Conservation (phyloP, 2,113 vertebrate genomes). For the Perca schrenkii region DNA sequence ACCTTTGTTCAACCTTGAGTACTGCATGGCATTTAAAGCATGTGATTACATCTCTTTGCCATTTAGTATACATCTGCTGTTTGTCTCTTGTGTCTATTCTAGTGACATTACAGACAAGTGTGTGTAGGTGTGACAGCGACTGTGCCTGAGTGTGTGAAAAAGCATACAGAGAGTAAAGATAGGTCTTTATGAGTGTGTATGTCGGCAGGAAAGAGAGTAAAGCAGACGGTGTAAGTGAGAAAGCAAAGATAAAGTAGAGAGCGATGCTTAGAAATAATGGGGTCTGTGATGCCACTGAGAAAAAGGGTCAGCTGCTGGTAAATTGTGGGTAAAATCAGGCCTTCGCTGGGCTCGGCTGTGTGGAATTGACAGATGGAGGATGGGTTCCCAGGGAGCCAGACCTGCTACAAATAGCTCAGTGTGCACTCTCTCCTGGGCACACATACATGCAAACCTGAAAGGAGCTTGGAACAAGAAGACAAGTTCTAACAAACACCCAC, state of each 20-base stretch:
- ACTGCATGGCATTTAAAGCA: slow-evolving; percentile 24
- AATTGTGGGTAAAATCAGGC: slow-evolving; percentile 76
- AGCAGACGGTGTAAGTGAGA: slow-evolving; percentile 21
- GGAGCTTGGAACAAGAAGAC: slow-evolving; percentile 20
- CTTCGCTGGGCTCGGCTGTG: slow-evolving; percentile 56
- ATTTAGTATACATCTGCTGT: slow-evolving; percentile 39
- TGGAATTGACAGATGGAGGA: slow-evolving; percentile 81
- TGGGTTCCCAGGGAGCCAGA: slow-evolving; percentile 76
- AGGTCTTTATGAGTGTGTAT: slow-evolving; percentile 31
- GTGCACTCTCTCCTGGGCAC: slow-evolving; percentile 33
- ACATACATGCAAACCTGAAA: slow-evolving; percentile 42
- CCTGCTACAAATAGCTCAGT: slow-evolving; percentile 80
- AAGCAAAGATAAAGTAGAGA: slow-evolving; percentile 26
- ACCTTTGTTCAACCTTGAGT: slow-evolving; percentile 44
- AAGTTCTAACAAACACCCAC: slow-evolving; percentile 37
- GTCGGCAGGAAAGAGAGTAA: neutral
- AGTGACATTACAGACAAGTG: slow-evolving; percentile 48
- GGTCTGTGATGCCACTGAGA: slow-evolving; percentile 50
- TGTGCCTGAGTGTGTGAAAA: slow-evolving; percentile 56
- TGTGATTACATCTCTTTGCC: slow-evolving; percentile 3
- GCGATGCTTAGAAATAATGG: slow-evolving; percentile 38
- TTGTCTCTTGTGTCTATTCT: slow-evolving; percentile 49
- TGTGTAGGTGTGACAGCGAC: slow-evolving; percentile 59
- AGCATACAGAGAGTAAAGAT: slow-evolving; percentile 50
- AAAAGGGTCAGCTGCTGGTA: slow-evolving; percentile 76